Conservation (phyloP, 1,140 invertebrate genomes). For the Brachionus angularis region DNA sequence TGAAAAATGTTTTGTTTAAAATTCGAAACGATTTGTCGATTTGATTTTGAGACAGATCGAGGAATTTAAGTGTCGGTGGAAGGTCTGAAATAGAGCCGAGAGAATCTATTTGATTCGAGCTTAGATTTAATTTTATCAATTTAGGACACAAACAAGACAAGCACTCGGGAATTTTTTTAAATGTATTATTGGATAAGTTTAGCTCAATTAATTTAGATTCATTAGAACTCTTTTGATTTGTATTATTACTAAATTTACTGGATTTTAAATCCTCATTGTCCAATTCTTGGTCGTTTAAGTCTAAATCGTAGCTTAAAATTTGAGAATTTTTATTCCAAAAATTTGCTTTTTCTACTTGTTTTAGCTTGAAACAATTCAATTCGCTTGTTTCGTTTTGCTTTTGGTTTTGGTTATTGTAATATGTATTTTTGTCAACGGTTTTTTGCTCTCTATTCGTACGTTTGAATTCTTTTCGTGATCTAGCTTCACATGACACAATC, state of each 20-base stretch:
- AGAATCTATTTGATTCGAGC: slow-evolving; percentile 75
- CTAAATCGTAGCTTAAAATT: background rate
- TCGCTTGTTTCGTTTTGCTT: slow-evolving; percentile 70
- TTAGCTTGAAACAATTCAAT: background rate
- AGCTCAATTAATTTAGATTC: slow-evolving; percentile 61
- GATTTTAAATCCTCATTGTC: slow-evolving; percentile 1
- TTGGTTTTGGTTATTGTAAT: background rate
- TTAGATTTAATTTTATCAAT: slow-evolving; percentile 79
- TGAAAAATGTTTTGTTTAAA: slow-evolving; percentile 18
- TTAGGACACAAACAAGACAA: slow-evolving; percentile 80
- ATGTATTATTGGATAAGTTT: slow-evolving; percentile 85
- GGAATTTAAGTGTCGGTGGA: slow-evolving; percentile 77
- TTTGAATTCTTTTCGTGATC: background rate
- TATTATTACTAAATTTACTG: background rate
- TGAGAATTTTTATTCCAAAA: slow-evolving; percentile 34
- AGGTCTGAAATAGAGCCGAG: slow-evolving; percentile 79
- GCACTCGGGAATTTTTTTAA: slow-evolving; percentile 76
- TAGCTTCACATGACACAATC: slow-evolving; percentile 53
- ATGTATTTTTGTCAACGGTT: background rate
- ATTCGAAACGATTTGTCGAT: slow-evolving; percentile 60
- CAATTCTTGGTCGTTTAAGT: slow-evolving; percentile 2
- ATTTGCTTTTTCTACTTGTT: slow-evolving; percentile 13
- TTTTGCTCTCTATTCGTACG: slow-evolving; percentile 58
- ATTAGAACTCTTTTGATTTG: background rate
- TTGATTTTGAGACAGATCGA: slow-evolving; percentile 87